A percentile compares a stretch with the other conserved stretches of the same genome.
Evolutionary conservation across 2,888 invertebrate genomes (phyloP).

Genomic region (Leucozona laternaria): DNA sequence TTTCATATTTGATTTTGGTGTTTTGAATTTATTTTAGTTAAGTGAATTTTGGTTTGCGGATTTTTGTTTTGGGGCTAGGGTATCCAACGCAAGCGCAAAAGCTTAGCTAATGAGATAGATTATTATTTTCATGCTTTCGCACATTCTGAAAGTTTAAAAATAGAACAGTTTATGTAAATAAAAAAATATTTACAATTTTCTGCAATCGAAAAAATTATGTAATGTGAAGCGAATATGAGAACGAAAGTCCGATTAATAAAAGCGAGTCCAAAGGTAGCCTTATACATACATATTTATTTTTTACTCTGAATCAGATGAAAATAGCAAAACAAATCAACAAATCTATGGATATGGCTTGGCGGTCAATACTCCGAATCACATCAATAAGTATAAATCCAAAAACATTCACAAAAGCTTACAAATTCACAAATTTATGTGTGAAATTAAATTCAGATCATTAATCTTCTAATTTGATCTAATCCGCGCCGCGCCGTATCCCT

Average conservation of each 20-base stretch:
- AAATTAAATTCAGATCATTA: conserved; percentile 42
- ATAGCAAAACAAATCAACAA: neutral
- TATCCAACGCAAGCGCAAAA: too few species aligned
- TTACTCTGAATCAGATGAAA: neutral
- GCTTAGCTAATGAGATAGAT: too few species aligned
- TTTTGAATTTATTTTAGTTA: too few species aligned
- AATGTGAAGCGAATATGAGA: too few species aligned
- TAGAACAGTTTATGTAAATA: too few species aligned
- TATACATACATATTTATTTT: neutral
- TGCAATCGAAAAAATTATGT: too few species aligned
- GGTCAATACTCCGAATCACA: neutral
- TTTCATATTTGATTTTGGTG: too few species aligned
- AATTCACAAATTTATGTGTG: conserved; percentile 37
- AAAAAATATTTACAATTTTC: too few species aligned
- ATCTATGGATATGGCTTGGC: neutral
- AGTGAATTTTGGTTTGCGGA: too few species aligned
- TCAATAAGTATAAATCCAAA: neutral
- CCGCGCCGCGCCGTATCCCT: conserved; percentile 13
- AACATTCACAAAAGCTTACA: neutral
- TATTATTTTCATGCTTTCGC: too few species aligned
- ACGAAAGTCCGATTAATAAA: neutral
- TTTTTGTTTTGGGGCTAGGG: too few species aligned
- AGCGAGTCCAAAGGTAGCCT: neutral
- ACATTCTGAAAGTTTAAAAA: too few species aligned
- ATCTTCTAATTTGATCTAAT: conserved; percentile 31